Evolutionary conservation across 2,888 invertebrate genomes (phyloP).

Genomic region (Chirona hameri): DNA sequence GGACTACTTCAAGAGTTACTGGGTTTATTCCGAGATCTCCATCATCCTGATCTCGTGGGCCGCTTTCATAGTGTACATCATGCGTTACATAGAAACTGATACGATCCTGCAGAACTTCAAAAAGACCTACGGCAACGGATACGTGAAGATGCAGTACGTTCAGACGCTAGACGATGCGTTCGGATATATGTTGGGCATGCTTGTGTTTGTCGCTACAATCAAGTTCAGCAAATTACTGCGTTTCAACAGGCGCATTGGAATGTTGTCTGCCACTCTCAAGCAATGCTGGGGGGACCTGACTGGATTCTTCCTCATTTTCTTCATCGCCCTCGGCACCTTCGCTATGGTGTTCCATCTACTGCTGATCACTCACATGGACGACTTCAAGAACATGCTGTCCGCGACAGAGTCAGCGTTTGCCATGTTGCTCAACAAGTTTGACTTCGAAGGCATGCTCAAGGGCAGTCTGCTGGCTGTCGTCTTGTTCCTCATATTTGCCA

Average conservation of each 20-base stretch:
- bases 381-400: slow-evolving; percentile 45
- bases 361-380: slow-evolving; percentile 42
- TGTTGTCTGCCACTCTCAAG: slow-evolving; percentile 43
- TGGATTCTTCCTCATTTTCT: slow-evolving; percentile 48
- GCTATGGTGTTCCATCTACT: slow-evolving; percentile 45
- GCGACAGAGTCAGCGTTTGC: slow-evolving; percentile 50
- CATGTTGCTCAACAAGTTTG: slow-evolving; percentile 49
- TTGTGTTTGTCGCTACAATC: slow-evolving; percentile 51
- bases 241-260: slow-evolving; percentile 41
- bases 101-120: slow-evolving; percentile 32
- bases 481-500: slow-evolving; percentile 47
- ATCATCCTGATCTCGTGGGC: slow-evolving; percentile 47
- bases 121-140: slow-evolving; percentile 36
- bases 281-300: slow-evolving; percentile 44
- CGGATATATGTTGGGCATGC: slow-evolving; percentile 50
- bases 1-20: slow-evolving; percentile 49
- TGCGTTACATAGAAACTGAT: slow-evolving; percentile 33
- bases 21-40: slow-evolving; percentile 49
- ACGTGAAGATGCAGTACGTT: slow-evolving; percentile 47
- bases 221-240: slow-evolving; percentile 52
- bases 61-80: slow-evolving; percentile 47
- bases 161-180: slow-evolving; percentile 51
- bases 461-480: slow-evolving; percentile 42
- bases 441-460: slow-evolving; percentile 46
- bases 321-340: slow-evolving; percentile 48